These are phyloP conservation scores for Oxyura jamaicensis DNA, from an alignment of 2,113 vertebrate species.

Conservation along the genomic window DNA sequence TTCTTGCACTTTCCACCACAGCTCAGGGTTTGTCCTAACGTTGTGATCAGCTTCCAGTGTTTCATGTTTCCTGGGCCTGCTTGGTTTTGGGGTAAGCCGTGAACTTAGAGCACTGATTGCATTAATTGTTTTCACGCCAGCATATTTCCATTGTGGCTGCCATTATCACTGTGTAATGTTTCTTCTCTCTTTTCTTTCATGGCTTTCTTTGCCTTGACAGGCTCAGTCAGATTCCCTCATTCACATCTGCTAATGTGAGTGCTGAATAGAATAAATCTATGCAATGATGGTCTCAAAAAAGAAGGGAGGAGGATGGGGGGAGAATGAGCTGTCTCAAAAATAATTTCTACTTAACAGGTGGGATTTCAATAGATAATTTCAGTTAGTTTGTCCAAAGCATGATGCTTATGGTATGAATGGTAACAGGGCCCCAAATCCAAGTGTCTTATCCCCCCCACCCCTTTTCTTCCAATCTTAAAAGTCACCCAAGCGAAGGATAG, in stretches of 20 bases:
- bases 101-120: constrained; percentile 56
- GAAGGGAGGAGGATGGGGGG: not conserved
- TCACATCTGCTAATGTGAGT: constrained; percentile 67
- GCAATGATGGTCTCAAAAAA: constrained; percentile 45
- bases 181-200: constrained; percentile 65
- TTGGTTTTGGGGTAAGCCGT: constrained; percentile 33
- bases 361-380: not conserved
- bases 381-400: not conserved
- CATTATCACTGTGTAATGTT: constrained; percentile 69
- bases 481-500: constrained; percentile 37
- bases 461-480: not conserved
- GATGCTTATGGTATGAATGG: not conserved
- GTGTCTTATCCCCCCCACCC: not conserved
- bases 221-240: constrained; percentile 71
- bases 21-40: not conserved
- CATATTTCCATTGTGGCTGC: constrained; percentile 66
- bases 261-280: constrained; percentile 69
- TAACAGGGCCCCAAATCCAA: not conserved
- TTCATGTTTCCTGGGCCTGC: not conserved
- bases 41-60: not conserved
- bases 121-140: constrained; percentile 70
- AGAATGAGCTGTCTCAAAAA: constrained; percentile 4
- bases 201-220: constrained; percentile 71
- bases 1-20: not conserved
- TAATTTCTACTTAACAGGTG: constrained; percentile 12